Conservation (phyloP, 1,140 invertebrate species). For the Aphaenogaster ashmeadi region DNA sequence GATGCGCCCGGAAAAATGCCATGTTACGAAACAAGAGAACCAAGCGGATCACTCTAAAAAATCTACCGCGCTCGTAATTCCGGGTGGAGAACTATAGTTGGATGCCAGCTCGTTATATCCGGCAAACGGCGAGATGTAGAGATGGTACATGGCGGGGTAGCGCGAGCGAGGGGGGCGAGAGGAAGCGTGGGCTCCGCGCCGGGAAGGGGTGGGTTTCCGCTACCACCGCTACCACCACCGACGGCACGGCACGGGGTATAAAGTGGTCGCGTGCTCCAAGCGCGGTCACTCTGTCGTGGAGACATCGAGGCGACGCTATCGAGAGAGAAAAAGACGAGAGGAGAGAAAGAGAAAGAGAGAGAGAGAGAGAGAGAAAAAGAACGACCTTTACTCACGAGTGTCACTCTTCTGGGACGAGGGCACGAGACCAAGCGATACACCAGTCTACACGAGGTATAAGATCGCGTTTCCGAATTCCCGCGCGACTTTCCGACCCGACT, state of each 20-base stretch:
- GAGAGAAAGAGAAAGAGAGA: not conserved
- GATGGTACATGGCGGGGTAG: not conserved
- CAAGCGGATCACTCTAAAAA: not conserved
- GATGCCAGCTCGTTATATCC: not conserved
- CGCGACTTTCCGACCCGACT: not conserved
- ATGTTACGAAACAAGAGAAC: not conserved
- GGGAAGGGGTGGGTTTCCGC: conserved; percentile 50
- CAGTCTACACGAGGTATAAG: conserved; percentile 10
- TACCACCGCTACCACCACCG: conserved; percentile 67
- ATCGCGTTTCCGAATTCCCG: conserved; percentile 1
- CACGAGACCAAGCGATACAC: not conserved
- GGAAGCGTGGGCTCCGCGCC: not conserved
- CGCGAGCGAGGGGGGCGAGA: not conserved
- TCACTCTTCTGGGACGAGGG: not conserved
- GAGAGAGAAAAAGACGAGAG: not conserved
- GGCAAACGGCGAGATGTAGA: not conserved
- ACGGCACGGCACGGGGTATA: conserved; percentile 80
- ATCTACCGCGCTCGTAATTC: not conserved
- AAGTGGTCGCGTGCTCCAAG: conserved; percentile 84
- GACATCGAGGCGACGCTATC: conserved; percentile 65
- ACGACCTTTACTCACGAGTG: not conserved
- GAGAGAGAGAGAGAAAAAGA: not conserved
- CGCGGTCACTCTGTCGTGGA: conserved; percentile 83
- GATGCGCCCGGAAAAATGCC: not conserved
- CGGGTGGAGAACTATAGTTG: not conserved